Base-by-base conservation (phyloP, 1,140 invertebrate genomes). In the Drosophila bocki region DNA sequence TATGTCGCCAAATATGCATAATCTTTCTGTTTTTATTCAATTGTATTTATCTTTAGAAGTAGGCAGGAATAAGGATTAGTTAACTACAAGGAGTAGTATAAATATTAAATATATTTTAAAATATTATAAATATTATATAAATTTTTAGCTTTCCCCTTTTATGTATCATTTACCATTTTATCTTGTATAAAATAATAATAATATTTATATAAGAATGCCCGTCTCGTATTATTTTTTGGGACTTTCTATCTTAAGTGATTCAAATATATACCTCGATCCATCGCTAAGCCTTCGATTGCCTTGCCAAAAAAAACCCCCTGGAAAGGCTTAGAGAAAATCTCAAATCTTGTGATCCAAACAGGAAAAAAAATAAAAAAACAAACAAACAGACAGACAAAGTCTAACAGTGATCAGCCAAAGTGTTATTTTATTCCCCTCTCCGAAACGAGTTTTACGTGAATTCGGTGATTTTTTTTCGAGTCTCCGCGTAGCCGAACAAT, bases 401-500 rank as follows among this genome's bases (percentile, higher is more conserved):
- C 72, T 50, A 63, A 47, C 67, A 41, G 44, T 65, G 76, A 80
- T 80, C 51, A 51, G 29, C 7, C 60, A 39, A 22, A 39, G 44
- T 64, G 37, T 45, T 59, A 42, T 42, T 45, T 54, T 42, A 45
- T 47, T 65, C 13, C 58, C 58, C 53, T 51, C 39, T 44, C 22
- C 50, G 6, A 86, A 85, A 85, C 82, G 61, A 75, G 82, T 86
- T 78, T 67, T 47, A 82, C 82, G 35, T 59, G 79, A 86, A 65
- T 75, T 67, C 22, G 29, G 37, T n/a, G 44, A 35, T 41, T 69
- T 13, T 22, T 54, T 48, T 58, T 48, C 19, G 29, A n/a, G 51
- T 19, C 45, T 54, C 35, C 19, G 39, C 22, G 19, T 12, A 47
- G 33, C 17, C 42, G 51, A 50, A 80, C 82, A 51, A 85, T 85